Base-by-base conservation (phyloP, 2,113 vertebrate genomes). In the Crotalus horridus region DNA sequence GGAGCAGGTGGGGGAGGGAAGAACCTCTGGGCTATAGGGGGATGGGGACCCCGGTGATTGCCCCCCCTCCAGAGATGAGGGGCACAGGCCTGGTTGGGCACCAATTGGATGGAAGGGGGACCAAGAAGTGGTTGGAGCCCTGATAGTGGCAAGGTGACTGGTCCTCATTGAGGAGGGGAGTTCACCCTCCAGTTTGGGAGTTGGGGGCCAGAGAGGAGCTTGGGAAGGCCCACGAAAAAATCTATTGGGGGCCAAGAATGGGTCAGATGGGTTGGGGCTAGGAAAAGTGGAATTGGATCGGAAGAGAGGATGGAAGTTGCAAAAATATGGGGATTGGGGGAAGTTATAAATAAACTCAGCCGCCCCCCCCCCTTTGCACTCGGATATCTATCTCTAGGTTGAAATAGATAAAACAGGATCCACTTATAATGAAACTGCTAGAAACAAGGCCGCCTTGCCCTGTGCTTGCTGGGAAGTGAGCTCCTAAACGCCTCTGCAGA, bases 1-100 rank as follows among this genome's bases (percentile, higher is more conserved):
- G 43, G 24, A 33, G 94, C 93, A 93, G 95, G 88, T 15, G 48
- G 94, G 93, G 91, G 74, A 94, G 93, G 94, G 95, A 21, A 56
- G 95, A 95, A 92, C 90, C 91, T 43, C 6, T 20, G 53, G 3
- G 7, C 15, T 2, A 0, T 4, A 26, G 87, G 48, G 1, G 15
- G 11, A 17, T 0, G 87, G 4, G 7, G 7, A 89, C 53, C 17
- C 6, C 7, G 0, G 17, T 21, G 55, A 12, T 21, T 1, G 13
- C 43, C 56, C 24, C 11, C 20, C 55, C 54, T 51, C 48, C 4
- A 46, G 5, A 74, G 15, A 9, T 9, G 7, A 9, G 33, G 33
- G 17, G 33, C 33, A 21, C 17, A 43, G 33, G 74, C 33, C 74
- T 81, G 29, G 64, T 12, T 33, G 29, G 6, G 17, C 74, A 39